These are phyloP conservation scores for Dreissena rostriformis DNA, from an alignment of 1,140 invertebrate genomes.

Conservation along the genomic window DNA sequence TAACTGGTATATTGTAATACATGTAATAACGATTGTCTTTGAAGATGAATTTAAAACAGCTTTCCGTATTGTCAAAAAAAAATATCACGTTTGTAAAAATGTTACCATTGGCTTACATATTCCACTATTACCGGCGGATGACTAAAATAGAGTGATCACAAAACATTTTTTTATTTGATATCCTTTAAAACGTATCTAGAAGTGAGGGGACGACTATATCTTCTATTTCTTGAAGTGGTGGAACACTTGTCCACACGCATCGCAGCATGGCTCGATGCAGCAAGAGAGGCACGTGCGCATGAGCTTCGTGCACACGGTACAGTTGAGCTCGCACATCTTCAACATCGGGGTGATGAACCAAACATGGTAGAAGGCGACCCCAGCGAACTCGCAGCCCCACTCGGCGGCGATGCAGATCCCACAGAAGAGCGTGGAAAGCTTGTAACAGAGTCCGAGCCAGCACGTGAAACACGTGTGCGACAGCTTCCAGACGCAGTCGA, in stretches of 20 bases:
- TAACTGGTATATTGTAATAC: no score
- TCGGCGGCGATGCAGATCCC: slow-evolving; percentile 87
- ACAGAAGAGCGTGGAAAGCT: slow-evolving; percentile 86
- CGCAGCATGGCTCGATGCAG: slow-evolving; percentile 27
- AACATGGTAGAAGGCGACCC: slow-evolving; percentile 85
- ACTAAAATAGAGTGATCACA: no score
- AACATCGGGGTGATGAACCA: slow-evolving; percentile 80
- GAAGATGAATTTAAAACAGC: no score
- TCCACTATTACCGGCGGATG: no score
- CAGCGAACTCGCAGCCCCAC: slow-evolving; percentile 88
- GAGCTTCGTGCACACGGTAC: slow-evolving; percentile 60
- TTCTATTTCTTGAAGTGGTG: slow-evolving; percentile 30
- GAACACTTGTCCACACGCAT: slow-evolving; percentile 27
- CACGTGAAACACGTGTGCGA: slow-evolving; percentile 87
- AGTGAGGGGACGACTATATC: no score
- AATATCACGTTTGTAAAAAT: no score
- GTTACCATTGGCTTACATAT: no score
- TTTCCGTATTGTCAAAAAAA: no score
- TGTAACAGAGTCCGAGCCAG: slow-evolving; percentile 88
- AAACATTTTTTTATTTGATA: no score
- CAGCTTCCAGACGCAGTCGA: slow-evolving; percentile 89
- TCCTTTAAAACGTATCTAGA: no score
- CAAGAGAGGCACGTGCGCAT: neutral
- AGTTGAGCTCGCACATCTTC: slow-evolving; percentile 83
- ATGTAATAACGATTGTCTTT: no score